These are phyloP conservation scores for Centropus bengalensis DNA, from an alignment of 2,113 vertebrate genomes.

Conservation along the genomic window DNA sequence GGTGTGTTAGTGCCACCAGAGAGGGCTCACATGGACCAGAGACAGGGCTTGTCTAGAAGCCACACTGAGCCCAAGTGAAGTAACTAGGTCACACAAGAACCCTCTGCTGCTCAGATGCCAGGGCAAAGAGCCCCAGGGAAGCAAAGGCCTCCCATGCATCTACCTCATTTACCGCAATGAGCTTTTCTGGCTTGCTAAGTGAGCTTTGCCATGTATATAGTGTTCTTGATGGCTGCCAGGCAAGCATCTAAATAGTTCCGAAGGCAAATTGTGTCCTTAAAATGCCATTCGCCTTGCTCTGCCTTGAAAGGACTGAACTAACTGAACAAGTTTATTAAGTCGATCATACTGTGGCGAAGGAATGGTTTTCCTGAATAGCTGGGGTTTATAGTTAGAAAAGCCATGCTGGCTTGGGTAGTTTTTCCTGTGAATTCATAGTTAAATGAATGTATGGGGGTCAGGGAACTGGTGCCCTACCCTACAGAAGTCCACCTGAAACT, in stretches of 20 bases:
- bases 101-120: neutral
- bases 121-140: neutral
- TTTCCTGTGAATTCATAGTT: neutral
- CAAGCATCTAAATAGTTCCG: neutral
- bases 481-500: neutral
- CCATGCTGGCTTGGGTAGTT: neutral
- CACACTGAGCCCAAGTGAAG: neutral
- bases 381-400: neutral
- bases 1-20: neutral
- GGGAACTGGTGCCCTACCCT: neutral
- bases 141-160: neutral
- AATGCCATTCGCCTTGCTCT: neutral
- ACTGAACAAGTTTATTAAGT: neutral
- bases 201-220: neutral
- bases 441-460: rapidly evolving
- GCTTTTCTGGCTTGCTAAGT: neutral
- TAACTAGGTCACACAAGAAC: neutral
- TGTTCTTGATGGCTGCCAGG: neutral
- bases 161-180: neutral
- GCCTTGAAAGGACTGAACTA: neutral
- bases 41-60: neutral
- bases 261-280: neutral
- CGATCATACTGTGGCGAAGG: neutral
- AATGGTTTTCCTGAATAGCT: neutral
- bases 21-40: neutral